Percentiles rank a stretch among this genome's conserved stretches.
These are phyloP conservation scores for Lithobates sylvaticus DNA, from an alignment of 2,797 vertebrate species.

Conservation along the genomic window DNA sequence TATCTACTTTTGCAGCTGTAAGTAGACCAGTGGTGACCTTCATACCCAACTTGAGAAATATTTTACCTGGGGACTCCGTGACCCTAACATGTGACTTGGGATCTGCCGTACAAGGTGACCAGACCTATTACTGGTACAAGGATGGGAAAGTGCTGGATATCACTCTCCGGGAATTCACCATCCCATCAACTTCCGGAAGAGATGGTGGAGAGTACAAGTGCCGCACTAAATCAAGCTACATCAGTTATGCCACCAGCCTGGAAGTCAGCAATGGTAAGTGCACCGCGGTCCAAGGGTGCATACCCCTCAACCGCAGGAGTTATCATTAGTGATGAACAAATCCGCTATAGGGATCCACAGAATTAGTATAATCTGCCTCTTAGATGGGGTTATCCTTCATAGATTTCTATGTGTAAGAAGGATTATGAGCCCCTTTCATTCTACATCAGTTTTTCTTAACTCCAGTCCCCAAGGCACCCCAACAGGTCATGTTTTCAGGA, in stretches of 20 bases:
- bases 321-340: too few relatives aligned
- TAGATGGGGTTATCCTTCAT: too few relatives aligned
- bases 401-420: too few relatives aligned
- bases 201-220: neutral
- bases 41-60: neutral
- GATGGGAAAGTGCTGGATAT: neutral
- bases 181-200: neutral
- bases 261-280: neutral
- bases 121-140: constrained; percentile 5
- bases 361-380: too few relatives aligned
- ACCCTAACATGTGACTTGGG: neutral
- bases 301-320: too few relatives aligned
- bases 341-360: too few relatives aligned
- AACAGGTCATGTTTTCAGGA: too few relatives aligned
- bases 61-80: neutral
- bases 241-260: neutral
- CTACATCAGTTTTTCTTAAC: too few relatives aligned
- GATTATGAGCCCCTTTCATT: too few relatives aligned
- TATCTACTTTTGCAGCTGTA: neutral
- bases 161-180: too few relatives aligned
- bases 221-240: too few relatives aligned
- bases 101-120: neutral
- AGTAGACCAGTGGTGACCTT: neutral
- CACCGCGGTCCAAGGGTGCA: neutral
- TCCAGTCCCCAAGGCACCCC: too few relatives aligned